A percentile compares a stretch with the other conserved stretches of the same genome.
phyloP scores from a whole-genome alignment of 2,888 invertebrate species.

The Opisthograptis luteolata region DNA sequence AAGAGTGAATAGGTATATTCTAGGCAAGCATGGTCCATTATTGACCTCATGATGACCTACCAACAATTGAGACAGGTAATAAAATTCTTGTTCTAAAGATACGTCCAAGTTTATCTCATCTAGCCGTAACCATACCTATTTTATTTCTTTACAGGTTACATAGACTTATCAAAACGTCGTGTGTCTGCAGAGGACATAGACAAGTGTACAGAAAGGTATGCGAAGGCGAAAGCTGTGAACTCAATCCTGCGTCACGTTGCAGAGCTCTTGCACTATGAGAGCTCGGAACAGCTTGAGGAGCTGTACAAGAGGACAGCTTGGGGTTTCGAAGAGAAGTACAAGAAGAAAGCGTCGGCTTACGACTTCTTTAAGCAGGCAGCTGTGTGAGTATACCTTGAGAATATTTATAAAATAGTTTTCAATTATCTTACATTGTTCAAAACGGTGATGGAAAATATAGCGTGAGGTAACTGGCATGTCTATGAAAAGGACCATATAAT shows the following conservation, averaged over 20 bases:
- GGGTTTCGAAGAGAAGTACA: slow-evolving; percentile 98
- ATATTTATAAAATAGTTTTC: no score
- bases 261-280: slow-evolving; percentile 95
- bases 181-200: slow-evolving; percentile 99
- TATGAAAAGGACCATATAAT: no score
- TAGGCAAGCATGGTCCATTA: no score
- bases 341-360: slow-evolving; percentile 97
- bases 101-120: no score
- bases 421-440: no score
- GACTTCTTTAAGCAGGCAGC: slow-evolving; percentile 99
- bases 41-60: no score
- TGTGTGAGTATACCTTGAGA: slow-evolving; percentile 87
- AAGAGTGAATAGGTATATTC: no score
- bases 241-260: slow-evolving; percentile 99
- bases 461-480: no score
- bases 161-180: slow-evolving; percentile 99
- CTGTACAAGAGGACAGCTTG: slow-evolving; percentile 98
- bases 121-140: no score
- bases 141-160: slow-evolving; percentile 89
- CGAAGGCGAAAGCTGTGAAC: slow-evolving; percentile 99
- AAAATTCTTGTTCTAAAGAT: no score
- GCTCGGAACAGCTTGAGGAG: slow-evolving; percentile 96
- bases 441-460: no score
- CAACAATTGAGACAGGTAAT: no score
- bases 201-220: slow-evolving; percentile 99